A percentile compares a stretch with the other conserved stretches of the same genome.
These are phyloP conservation scores for Centropus bengalensis DNA, from an alignment of 2,113 vertebrate genomes.

Conservation along the genomic window DNA sequence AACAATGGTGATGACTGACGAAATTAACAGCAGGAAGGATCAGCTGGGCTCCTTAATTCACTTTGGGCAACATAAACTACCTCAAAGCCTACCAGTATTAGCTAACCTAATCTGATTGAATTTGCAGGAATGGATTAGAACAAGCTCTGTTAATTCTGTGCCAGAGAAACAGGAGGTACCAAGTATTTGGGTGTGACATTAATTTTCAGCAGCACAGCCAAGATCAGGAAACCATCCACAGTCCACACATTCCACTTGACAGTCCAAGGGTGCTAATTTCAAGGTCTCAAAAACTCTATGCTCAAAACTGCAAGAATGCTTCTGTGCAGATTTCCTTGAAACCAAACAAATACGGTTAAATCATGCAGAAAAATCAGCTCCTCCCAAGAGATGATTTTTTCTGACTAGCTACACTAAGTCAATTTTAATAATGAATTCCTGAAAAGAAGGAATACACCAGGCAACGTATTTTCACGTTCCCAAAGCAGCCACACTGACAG, in stretches of 20 bases:
- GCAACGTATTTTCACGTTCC: neutral
- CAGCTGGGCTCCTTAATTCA: neutral
- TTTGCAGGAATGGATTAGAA: slow-evolving; percentile 6
- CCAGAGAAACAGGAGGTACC: neutral
- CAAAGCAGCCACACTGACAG: slow-evolving; percentile 6
- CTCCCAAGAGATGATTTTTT: neutral
- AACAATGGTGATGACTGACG: neutral
- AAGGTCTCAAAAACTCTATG: neutral
- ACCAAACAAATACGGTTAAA: neutral
- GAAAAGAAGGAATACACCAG: slow-evolving; percentile 3
- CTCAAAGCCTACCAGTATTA: neutral
- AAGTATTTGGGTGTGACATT: neutral
- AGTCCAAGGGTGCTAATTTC: neutral
- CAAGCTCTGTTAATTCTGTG: slow-evolving; percentile 7
- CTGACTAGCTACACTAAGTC: neutral
- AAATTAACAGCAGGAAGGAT: neutral
- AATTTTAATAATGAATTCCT: slow-evolving; percentile 31
- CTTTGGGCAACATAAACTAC: neutral
- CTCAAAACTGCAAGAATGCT: neutral
- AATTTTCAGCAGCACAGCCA: slow-evolving; percentile 23
- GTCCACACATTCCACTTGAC: neutral
- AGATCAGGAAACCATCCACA: slow-evolving; percentile 5
- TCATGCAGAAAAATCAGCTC: neutral
- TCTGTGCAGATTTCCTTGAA: neutral
- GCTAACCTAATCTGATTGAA: neutral